phyloP scores from a whole-genome alignment of 2,797 vertebrate species.

The Paguma larvata region DNA sequence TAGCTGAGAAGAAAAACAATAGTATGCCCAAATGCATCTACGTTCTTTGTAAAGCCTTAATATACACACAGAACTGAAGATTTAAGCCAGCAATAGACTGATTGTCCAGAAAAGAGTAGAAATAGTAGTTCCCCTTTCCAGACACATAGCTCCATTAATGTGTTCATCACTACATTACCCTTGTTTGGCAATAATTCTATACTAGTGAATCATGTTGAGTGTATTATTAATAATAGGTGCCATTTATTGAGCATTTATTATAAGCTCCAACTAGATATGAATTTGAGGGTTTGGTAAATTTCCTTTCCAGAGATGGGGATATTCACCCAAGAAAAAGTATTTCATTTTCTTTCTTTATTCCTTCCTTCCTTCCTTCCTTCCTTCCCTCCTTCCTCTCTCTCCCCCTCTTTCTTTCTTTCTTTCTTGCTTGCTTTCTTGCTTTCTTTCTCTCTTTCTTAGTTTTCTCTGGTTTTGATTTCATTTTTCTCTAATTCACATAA shows the following conservation, averaged over 20 bases:
- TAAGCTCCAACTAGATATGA: neutral
- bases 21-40: neutral
- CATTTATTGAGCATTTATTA: neutral
- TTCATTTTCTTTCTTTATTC: neutral
- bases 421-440: no score
- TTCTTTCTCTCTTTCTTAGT: no score
- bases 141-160: neutral
- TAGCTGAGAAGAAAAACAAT: neutral
- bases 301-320: neutral
- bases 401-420: no score
- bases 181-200: neutral
- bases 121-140: neutral
- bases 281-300: slow-evolving; percentile 1
- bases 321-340: neutral
- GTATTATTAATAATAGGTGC: neutral
- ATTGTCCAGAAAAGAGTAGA: neutral
- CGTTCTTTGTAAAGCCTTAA: neutral
- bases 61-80: neutral
- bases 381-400: neutral
- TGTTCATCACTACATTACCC: neutral
- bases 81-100: neutral
- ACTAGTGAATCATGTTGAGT: neutral
- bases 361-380: neutral
- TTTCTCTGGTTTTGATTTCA: neutral
- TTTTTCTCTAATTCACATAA: neutral